Conservation (phyloP, 2,888 invertebrate genomes). For the Tetragnatha montana region DNA sequence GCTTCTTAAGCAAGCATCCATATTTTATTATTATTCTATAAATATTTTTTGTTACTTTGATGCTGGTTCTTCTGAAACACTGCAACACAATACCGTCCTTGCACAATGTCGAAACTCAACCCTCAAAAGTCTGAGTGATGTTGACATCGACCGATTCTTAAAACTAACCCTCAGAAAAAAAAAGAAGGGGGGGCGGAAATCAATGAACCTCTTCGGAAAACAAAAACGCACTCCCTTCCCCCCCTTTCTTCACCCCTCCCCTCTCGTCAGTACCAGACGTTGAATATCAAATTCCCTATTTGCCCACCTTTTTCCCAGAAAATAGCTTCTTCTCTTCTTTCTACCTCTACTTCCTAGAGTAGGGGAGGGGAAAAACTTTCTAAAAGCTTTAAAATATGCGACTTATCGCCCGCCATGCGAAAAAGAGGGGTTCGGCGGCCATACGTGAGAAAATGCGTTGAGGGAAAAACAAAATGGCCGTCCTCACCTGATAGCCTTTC, state of each 20-base stretch:
- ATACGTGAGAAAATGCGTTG: conserved; percentile 8
- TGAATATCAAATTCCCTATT: conserved; percentile 41
- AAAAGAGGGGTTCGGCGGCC: conserved; percentile 2
- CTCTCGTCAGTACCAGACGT: conserved; percentile 20
- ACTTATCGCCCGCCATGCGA: conserved; percentile 37
- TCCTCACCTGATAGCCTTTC: conserved; percentile 46
- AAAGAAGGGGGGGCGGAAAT: neutral
- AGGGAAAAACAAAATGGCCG: conserved; percentile 53
- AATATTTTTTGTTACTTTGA: no score
- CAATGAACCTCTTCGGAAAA: neutral
- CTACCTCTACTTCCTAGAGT: neutral
- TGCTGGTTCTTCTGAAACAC: no score
- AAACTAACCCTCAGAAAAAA: no score
- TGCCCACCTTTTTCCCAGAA: conserved; percentile 7
- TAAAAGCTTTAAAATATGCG: conserved; percentile 62
- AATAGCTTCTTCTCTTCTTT: conserved; percentile 3
- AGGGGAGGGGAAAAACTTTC: conserved; percentile 23
- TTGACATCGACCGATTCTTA: no score
- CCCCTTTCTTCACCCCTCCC: no score
- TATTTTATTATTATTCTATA: no score
- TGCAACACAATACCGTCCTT: no score
- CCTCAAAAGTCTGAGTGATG: no score
- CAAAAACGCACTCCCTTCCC: neutral
- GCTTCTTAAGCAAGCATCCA: no score
- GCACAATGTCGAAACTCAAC: no score